These are phyloP conservation scores for Atrina japonica DNA, from an alignment of 2,888 invertebrate species.

Conservation along the genomic window DNA sequence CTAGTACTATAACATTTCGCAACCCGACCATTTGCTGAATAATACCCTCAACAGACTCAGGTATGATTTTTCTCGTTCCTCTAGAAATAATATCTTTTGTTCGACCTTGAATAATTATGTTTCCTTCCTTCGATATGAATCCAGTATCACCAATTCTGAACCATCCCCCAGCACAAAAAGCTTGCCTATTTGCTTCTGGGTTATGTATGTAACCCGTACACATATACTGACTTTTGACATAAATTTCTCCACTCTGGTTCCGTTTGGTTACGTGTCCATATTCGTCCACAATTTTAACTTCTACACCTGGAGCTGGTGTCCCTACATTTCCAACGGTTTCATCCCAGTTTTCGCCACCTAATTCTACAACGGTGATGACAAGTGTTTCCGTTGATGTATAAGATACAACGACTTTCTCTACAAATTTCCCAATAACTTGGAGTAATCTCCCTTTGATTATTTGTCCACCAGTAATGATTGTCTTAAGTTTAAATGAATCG, in stretches of 20 bases:
- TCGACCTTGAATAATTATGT: constrained; percentile 20
- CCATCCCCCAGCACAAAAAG: constrained; percentile 21
- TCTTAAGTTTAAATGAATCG: constrained; percentile 7
- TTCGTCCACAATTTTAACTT: constrained; percentile 23
- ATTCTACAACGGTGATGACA: neutral
- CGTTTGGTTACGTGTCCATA: neutral
- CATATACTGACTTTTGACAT: constrained; percentile 1
- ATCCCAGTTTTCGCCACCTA: too few relatives aligned
- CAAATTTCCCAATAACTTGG: constrained; percentile 20
- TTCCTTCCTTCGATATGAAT: neutral
- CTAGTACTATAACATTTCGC: constrained; percentile 1
- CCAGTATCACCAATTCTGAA: constrained; percentile 26
- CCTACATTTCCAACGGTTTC: constrained; percentile 22
- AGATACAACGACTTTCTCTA: neutral
- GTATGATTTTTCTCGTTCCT: constrained; percentile 31
- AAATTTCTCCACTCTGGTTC: constrained; percentile 10
- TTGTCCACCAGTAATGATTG: constrained; percentile 19
- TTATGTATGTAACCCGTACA: constrained; percentile 11
- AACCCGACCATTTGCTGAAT: constrained; percentile 16
- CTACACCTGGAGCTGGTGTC: constrained; percentile 18
- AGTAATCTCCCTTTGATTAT: neutral
- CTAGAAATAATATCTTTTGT: constrained; percentile 31
- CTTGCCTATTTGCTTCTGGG: constrained; percentile 3
- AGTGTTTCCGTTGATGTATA: constrained; percentile 27
- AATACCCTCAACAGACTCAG: constrained; percentile 24